phyloP scores from a whole-genome alignment of 2,888 invertebrate species.

The Thereva nobilitata region DNA sequence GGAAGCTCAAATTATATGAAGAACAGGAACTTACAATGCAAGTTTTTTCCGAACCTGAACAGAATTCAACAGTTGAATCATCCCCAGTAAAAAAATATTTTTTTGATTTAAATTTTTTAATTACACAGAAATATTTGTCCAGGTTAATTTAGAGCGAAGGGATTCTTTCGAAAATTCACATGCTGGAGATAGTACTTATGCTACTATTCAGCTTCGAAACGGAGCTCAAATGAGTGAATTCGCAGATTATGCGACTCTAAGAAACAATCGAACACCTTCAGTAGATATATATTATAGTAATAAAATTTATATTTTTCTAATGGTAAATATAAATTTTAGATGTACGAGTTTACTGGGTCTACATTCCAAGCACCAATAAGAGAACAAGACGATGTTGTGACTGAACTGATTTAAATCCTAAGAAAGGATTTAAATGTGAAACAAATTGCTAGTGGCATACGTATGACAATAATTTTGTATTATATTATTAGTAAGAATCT shows the following conservation, averaged over 20 bases:
- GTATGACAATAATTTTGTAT: too few species aligned
- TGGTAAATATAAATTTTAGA: constrained; percentile 44
- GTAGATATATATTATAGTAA: constrained; percentile 45
- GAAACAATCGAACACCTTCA: constrained; percentile 57
- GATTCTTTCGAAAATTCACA: constrained; percentile 55
- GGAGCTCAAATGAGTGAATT: constrained; percentile 53
- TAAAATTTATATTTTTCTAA: constrained; percentile 25
- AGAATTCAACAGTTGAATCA: constrained; percentile 52
- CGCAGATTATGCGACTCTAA: constrained; percentile 58
- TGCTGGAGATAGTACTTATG: constrained; percentile 58
- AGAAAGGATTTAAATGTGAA: too few species aligned
- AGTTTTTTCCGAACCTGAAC: constrained; percentile 80
- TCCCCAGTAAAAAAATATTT: constrained; percentile 48
- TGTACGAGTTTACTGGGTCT: constrained; percentile 64
- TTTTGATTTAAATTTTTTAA: not conserved
- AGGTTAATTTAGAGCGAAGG: constrained; percentile 48
- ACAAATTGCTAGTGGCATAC: too few species aligned
- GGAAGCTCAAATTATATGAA: constrained; percentile 85
- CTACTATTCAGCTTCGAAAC: constrained; percentile 58
- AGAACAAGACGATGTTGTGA: constrained; percentile 55
- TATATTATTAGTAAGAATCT: too few species aligned
- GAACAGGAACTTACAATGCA: constrained; percentile 94
- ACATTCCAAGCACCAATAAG: constrained; percentile 72
- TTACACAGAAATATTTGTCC: not conserved
- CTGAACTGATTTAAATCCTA: constrained; percentile 54